Evolutionary conservation across 2,888 invertebrate genomes (phyloP).

Genomic region (Tyria jacobaeae): DNA sequence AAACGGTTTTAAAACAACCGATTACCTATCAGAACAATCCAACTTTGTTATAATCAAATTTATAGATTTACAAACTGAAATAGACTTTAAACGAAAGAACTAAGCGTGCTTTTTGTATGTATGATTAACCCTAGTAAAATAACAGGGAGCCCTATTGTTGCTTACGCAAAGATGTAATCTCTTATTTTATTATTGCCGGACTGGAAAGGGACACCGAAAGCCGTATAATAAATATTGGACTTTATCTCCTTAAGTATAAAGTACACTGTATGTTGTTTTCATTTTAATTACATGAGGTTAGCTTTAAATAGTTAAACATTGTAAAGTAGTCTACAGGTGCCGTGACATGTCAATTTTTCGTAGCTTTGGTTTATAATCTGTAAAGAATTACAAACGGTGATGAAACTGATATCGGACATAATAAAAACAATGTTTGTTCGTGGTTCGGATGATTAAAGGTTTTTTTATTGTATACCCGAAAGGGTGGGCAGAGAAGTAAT

Average conservation of each 20-base stretch:
- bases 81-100: slow-evolving; percentile 30
- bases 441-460: background rate
- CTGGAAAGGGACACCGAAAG: slow-evolving; percentile 67
- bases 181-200: slow-evolving; percentile 83
- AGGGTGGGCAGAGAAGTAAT: background rate
- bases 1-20: slow-evolving; percentile 73
- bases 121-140: slow-evolving; percentile 65
- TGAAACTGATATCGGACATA: slow-evolving; percentile 23
- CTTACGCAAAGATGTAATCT: slow-evolving; percentile 84
- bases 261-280: slow-evolving; percentile 32
- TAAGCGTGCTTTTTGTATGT: slow-evolving; percentile 54
- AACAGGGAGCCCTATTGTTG: slow-evolving; percentile 81
- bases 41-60: slow-evolving; percentile 71
- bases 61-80: slow-evolving; percentile 41
- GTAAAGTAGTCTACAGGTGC: slow-evolving; percentile 42
- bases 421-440: background rate
- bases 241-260: slow-evolving; percentile 36
- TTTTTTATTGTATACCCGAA: background rate
- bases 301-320: slow-evolving; percentile 50
- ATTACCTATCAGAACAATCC: slow-evolving; percentile 77
- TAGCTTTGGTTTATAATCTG: slow-evolving; percentile 36
- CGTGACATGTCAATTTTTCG: slow-evolving; percentile 55
- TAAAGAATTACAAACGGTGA: slow-evolving; percentile 31
- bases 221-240: slow-evolving; percentile 45
- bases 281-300: slow-evolving; percentile 49